phyloP scores from a whole-genome alignment of 2,797 vertebrate genomes.

The Furcifer pardalis region DNA sequence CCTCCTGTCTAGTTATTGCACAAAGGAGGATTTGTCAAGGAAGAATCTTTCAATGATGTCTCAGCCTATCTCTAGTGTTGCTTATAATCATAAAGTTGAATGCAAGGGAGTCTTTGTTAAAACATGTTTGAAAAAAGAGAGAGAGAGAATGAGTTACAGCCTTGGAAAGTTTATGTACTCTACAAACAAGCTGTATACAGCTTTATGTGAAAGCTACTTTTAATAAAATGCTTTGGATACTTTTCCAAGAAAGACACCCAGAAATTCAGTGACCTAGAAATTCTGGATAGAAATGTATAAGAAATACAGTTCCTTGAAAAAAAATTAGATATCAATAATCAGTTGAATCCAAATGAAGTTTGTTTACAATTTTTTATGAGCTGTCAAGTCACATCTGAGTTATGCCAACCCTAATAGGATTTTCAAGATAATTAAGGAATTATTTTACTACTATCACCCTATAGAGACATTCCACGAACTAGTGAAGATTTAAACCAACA shows the following conservation, averaged over 20 bases:
- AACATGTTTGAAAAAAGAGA: conserved; percentile 53
- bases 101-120: conserved; percentile 53
- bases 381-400: no score
- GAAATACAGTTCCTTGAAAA: neutral
- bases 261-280: neutral
- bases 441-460: no score
- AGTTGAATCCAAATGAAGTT: neutral
- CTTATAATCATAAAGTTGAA: conserved; percentile 50
- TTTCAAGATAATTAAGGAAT: no score
- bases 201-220: neutral
- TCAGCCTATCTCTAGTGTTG: conserved; percentile 52
- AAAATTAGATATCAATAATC: neutral
- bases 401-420: no score
- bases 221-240: conserved; percentile 4
- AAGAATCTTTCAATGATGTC: conserved; percentile 51
- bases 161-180: neutral
- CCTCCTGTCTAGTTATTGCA: conserved; percentile 53
- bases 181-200: neutral
- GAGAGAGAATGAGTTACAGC: neutral
- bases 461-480: no score
- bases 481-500: no score
- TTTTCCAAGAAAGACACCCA: neutral
- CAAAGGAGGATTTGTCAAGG: conserved; percentile 73
- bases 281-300: neutral
- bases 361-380: neutral